Conservation (phyloP, 2,797 vertebrate species). For the Malacoctenus gilli region DNA sequence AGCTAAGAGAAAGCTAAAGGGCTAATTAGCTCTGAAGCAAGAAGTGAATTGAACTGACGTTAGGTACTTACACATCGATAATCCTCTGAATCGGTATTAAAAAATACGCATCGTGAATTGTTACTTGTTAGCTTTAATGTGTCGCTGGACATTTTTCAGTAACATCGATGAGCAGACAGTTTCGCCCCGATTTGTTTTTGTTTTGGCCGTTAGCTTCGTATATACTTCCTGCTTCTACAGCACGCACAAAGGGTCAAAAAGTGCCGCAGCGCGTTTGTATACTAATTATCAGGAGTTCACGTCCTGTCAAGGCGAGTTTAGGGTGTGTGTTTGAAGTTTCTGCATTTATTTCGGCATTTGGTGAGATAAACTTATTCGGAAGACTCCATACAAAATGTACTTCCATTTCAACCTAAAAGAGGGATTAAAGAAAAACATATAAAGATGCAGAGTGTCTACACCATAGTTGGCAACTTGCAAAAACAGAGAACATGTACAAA, state of each 20-base stretch:
- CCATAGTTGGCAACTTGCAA: too few species aligned
- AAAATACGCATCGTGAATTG: slow-evolving; percentile 70
- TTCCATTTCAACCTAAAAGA: too few species aligned
- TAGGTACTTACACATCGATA: slow-evolving; percentile 80
- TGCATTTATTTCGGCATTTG: too few species aligned
- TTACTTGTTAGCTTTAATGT: slow-evolving; percentile 34
- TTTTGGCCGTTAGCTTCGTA: slow-evolving; percentile 39
- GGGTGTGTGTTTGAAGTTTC: too few species aligned
- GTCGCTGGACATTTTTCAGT: slow-evolving; percentile 41
- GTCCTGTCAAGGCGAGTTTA: too few species aligned
- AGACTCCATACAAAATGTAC: too few species aligned
- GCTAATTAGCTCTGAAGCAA: slow-evolving; percentile 32
- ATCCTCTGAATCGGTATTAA: slow-evolving; percentile 72
- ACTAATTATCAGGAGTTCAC: too few species aligned
- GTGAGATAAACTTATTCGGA: too few species aligned
- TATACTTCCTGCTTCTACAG: slow-evolving; percentile 72
- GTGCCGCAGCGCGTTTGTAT: fast-evolving
- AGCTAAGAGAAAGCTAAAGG: slow-evolving; percentile 3
- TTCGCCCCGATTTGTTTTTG: slow-evolving; percentile 42
- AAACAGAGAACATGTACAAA: too few species aligned
- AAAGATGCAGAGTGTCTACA: too few species aligned
- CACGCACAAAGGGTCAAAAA: slow-evolving; percentile 62
- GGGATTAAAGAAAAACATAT: too few species aligned
- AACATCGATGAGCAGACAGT: not conserved
- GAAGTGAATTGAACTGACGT: slow-evolving; percentile 5